Evolutionary conservation across 2,888 invertebrate genomes (phyloP).

Genomic region (Deroplatys truncata): DNA sequence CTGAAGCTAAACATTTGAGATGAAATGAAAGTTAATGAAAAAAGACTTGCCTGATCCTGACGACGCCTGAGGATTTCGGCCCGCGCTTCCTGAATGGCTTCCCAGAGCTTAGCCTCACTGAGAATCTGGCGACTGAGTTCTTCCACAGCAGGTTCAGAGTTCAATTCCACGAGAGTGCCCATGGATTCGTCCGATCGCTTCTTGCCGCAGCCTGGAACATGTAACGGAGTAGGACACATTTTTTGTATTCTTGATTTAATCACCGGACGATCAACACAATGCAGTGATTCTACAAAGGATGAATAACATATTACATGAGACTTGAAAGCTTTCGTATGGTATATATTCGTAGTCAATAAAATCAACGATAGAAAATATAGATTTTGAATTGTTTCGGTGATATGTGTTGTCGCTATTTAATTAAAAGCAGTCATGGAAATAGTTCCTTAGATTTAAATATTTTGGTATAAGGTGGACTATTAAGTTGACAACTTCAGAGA

Average conservation of each 20-base stretch:
- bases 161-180: conserved; percentile 61
- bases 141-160: conserved; percentile 65
- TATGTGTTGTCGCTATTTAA: no score
- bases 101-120: conserved; percentile 74
- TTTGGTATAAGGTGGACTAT: no score
- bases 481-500: no score
- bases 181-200: conserved; percentile 67
- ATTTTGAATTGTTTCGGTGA: no score
- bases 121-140: conserved; percentile 74
- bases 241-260: background rate
- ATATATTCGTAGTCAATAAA: no score
- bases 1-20: no score
- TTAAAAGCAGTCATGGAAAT: no score
- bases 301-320: no score
- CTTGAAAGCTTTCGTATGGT: no score
- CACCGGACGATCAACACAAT: background rate
- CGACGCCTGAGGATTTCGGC: conserved; percentile 59
- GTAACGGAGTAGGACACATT: background rate
- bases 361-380: no score
- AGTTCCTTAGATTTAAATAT: no score
- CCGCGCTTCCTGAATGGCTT: conserved; percentile 74
- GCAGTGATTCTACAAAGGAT: background rate
- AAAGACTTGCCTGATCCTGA: conserved; percentile 27
- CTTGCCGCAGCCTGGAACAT: conserved; percentile 63
- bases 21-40: background rate